phyloP scores from a whole-genome alignment of 2,888 invertebrate genomes.

The Leucophenga maculata region DNA sequence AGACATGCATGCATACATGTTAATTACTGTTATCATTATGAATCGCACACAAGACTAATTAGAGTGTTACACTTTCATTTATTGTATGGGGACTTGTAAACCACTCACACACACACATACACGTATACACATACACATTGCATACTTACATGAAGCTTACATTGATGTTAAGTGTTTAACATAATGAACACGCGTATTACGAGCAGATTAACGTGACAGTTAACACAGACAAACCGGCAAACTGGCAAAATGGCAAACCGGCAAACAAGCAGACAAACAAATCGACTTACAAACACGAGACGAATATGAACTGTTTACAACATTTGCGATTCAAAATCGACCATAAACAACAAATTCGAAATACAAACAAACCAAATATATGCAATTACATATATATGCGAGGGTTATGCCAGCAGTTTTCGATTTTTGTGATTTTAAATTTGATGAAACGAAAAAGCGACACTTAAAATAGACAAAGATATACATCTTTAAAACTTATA shows the following conservation, averaged over 20 bases:
- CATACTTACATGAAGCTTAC: slow-evolving; percentile 17
- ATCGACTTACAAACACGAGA: background rate
- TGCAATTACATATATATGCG: no score
- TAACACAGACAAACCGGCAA: slow-evolving; percentile 45
- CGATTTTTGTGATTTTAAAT: no score
- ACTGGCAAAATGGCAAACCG: slow-evolving; percentile 34
- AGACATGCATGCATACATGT: slow-evolving; percentile 40
- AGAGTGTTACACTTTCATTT: slow-evolving; percentile 63
- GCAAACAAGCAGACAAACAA: slow-evolving; percentile 24
- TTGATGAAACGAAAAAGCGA: no score
- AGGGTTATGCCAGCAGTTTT: no score
- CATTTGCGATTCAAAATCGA: no score
- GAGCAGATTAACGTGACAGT: slow-evolving; percentile 60
- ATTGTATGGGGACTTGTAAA: slow-evolving; percentile 45
- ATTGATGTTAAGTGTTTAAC: slow-evolving; percentile 57
- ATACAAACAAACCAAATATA: no score
- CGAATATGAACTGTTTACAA: no score
- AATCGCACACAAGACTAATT: slow-evolving; percentile 63
- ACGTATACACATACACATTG: slow-evolving; percentile 1
- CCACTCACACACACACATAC: slow-evolving; percentile 12
- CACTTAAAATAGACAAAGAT: no score
- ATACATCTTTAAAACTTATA: no score
- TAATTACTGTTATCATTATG: slow-evolving; percentile 67
- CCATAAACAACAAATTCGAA: no score
- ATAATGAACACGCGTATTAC: slow-evolving; percentile 64